Percentiles rank a stretch among this genome's conserved stretches.
Evolutionary conservation across 2,888 invertebrate genomes (phyloP).

Genomic region (Noctua janthe): DNA sequence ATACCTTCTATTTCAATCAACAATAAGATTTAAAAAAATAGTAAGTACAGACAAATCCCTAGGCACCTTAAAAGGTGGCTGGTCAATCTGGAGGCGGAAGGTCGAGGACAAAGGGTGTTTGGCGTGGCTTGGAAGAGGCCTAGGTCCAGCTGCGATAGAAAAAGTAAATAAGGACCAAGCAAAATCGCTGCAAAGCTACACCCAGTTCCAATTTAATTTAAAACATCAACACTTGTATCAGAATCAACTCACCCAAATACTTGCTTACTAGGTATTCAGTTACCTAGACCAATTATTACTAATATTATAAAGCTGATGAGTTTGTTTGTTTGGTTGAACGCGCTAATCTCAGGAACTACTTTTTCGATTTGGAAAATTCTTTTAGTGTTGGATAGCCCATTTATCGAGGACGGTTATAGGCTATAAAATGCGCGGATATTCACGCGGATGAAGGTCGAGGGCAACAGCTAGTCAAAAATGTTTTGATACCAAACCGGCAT

Average conservation of each 20-base stretch:
- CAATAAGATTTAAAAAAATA: not conserved
- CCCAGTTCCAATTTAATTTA: not conserved
- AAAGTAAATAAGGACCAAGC: not conserved
- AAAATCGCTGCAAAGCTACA: not conserved
- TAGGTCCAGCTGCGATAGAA: not conserved
- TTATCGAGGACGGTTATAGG: too few relatives aligned
- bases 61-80: not conserved
- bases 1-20: not conserved
- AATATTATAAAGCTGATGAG: too few relatives aligned
- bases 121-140: not conserved
- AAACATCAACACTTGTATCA: not conserved
- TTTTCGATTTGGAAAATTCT: too few relatives aligned
- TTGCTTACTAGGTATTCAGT: not conserved
- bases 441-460: too few relatives aligned
- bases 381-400: too few relatives aligned
- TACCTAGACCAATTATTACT: conserved; percentile 1
- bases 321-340: too few relatives aligned
- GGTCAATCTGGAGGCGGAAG: not conserved
- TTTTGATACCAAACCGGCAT: conserved; percentile 19
- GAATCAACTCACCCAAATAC: not conserved
- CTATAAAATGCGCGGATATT: too few relatives aligned
- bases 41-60: not conserved
- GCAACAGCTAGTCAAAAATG: conserved; percentile 12
- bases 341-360: too few relatives aligned
- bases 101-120: not conserved